These are phyloP conservation scores for Tricholauxania praeusta DNA, from an alignment of 2,888 invertebrate species.

Conservation along the genomic window DNA sequence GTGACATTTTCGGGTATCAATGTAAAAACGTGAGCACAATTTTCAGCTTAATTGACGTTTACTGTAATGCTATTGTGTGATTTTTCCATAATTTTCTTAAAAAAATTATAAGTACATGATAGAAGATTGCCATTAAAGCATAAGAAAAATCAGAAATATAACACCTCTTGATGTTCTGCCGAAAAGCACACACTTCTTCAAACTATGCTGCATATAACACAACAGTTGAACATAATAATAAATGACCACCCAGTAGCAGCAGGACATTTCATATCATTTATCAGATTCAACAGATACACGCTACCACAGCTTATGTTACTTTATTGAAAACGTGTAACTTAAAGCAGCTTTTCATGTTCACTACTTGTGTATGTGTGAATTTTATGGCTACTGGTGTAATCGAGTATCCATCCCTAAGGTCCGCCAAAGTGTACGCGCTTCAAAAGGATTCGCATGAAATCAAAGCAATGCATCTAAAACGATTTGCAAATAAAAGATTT, in stretches of 20 bases:
- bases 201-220: no score
- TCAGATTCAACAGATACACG: not conserved
- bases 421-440: not conserved
- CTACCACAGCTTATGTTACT: not conserved
- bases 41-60: no score
- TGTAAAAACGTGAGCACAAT: no score
- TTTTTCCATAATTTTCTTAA: no score
- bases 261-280: slow-evolving; percentile 30
- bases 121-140: no score
- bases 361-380: slow-evolving; percentile 8
- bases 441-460: slow-evolving; percentile 31
- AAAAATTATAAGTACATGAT: no score
- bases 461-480: slow-evolving; percentile 21
- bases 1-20: no score
- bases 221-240: slow-evolving; percentile 19
- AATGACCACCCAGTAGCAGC: slow-evolving; percentile 36
- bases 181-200: no score
- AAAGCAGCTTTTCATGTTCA: slow-evolving; percentile 35
- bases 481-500: slow-evolving; percentile 32
- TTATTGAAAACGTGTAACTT: slow-evolving; percentile 16
- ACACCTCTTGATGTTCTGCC: no score
- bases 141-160: no score
- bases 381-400: slow-evolving; percentile 15
- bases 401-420: not conserved
- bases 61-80: no score